Base-by-base conservation (phyloP, 1,140 invertebrate species). In the Mamestra configurata region DNA sequence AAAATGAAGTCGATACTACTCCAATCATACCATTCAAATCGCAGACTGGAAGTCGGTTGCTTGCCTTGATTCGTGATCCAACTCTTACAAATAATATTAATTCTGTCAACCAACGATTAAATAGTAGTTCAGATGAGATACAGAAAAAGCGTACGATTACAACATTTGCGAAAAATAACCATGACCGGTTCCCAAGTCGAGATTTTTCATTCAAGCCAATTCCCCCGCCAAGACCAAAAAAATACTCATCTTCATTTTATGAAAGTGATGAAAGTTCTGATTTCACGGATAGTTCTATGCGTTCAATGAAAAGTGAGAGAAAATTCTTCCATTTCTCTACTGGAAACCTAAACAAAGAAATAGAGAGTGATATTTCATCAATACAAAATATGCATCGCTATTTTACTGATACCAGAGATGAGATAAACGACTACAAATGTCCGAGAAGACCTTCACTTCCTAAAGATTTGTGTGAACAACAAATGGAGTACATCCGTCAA, bases 401-500 rank as follows among this genome's bases (percentile, higher is more conserved):
- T 90, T 85, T 92, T 85, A 81, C 91, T 85, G 84, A 92, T 87
- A 79, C 92, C 80, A 82, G 87, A 86, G 86, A 92, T 78, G 75
- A 85, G 59, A 81, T 84, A 49, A 86, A 35, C 64, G 83, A 86
- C 55, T 66, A 83, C 27, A 75, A 78, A 61, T 84, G 82, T 75
- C 90, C 90, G 13, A 87, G 96, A 31, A 94, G 96, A 35, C 94
- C 94, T 5, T 97, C 97, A 3, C 84, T 97, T 40, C 96, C 97
- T 0, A 96, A 96, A 81, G 96, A 97, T 82, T 93, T 97, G 68
- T 96, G 97, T 86, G 96, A 96, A 11, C 95, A 96, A 84, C 97
- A 97, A 91, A 95, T 97, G 82, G 95, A 96, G 84, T 97, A 97
- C 80, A 97, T 97, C 24, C 94, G 96, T 15, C 94, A 96, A 89